Evolutionary conservation across 2,113 vertebrate genomes (phyloP).

Genomic region (Lycaon pictus): DNA sequence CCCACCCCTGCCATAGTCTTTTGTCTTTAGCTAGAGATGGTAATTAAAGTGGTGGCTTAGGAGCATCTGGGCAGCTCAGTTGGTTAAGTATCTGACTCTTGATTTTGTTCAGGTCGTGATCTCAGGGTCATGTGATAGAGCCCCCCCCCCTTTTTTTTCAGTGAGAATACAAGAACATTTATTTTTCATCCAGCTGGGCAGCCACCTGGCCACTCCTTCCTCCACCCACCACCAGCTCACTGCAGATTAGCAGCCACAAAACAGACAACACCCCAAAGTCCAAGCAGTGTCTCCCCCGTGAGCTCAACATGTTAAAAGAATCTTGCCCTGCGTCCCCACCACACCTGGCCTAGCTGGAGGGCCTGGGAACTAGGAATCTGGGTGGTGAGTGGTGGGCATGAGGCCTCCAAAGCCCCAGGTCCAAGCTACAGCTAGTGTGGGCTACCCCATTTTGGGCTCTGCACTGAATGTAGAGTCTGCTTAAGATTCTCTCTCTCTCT

Average conservation of each 20-base stretch:
- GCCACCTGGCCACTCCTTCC: not conserved
- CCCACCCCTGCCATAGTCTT: not conserved
- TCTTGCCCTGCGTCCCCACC: rapidly evolving
- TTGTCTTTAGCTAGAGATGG: not conserved
- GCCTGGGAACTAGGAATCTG: not conserved
- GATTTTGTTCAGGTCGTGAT: not conserved
- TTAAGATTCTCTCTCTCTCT: not conserved
- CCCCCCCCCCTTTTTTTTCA: not conserved
- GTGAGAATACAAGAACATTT: rapidly evolving
- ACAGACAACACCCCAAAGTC: rapidly evolving
- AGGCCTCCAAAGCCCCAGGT: not conserved
- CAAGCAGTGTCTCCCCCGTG: not conserved
- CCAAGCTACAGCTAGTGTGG: not conserved
- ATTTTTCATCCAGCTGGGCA: not conserved
- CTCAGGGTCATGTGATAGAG: not conserved
- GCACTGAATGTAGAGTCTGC: not conserved
- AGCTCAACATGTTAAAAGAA: not conserved
- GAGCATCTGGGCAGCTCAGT: not conserved
- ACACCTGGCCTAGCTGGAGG: rapidly evolving
- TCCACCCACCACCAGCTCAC: rapidly evolving
- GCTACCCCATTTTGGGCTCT: not conserved
- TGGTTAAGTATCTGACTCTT: not conserved
- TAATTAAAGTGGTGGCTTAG: not conserved
- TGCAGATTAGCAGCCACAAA: not conserved
- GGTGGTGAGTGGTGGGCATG: rapidly evolving